These are phyloP conservation scores for Ammodytes dubius DNA, from an alignment of 2,113 vertebrate species.

Conservation along the genomic window DNA sequence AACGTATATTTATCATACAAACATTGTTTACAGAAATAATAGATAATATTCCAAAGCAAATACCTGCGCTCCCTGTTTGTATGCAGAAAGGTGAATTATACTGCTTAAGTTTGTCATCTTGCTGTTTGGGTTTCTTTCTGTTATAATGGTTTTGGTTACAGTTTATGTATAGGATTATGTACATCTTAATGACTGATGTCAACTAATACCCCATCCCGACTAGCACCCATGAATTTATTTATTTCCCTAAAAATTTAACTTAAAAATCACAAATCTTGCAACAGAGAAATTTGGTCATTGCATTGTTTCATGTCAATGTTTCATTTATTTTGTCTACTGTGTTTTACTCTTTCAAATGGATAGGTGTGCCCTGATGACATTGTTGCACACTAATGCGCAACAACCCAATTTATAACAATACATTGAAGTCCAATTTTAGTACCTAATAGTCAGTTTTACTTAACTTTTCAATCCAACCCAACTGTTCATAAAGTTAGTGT, in stretches of 20 bases:
- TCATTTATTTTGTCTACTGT: background rate
- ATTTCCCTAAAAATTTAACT: conserved; percentile 25
- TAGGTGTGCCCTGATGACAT: background rate
- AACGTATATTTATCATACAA: conserved; percentile 35
- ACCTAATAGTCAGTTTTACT: conserved; percentile 11
- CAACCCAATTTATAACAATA: conserved; percentile 23
- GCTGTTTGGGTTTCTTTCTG: conserved; percentile 55
- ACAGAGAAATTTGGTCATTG: conserved; percentile 6
- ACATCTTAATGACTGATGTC: conserved; percentile 58
- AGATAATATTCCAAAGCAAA: conserved; percentile 40
- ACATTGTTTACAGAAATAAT: conserved; percentile 38
- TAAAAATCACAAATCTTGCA: conserved; percentile 40
- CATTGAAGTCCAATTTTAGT: conserved; percentile 19
- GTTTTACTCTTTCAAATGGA: background rate
- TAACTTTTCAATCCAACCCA: background rate
- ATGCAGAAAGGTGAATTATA: conserved; percentile 36
- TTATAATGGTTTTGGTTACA: conserved; percentile 60
- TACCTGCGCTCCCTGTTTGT: conserved; percentile 17
- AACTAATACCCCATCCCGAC: conserved; percentile 17
- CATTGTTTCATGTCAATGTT: background rate
- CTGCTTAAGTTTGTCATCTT: conserved; percentile 36
- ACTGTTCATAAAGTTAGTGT: background rate
- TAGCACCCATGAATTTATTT: conserved; percentile 2
- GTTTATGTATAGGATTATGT: conserved; percentile 35
- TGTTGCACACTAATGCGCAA: conserved; percentile 29